These are phyloP conservation scores for Aldrovandia affinis DNA, from an alignment of 2,797 vertebrate species.

Conservation along the genomic window DNA sequence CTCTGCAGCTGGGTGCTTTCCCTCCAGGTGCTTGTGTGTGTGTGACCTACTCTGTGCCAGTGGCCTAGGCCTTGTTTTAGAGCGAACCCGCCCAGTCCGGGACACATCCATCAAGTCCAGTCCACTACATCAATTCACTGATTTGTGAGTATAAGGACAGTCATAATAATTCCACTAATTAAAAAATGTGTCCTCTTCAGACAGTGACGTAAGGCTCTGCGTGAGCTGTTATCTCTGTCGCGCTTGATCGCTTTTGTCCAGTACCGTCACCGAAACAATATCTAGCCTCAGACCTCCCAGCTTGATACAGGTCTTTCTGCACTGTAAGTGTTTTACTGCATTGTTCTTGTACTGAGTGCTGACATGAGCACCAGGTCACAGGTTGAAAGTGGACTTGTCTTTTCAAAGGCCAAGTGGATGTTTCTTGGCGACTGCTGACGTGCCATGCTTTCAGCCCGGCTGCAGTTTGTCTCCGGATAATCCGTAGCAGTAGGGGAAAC, in stretches of 20 bases:
- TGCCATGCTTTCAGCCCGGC: not conserved
- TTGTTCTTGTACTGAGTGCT: not conserved
- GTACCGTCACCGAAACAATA: not conserved
- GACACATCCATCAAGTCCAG: not conserved
- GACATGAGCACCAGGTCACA: not conserved
- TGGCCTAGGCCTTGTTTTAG: not conserved
- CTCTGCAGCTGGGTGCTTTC: not conserved
- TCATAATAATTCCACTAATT: slow-evolving; percentile 45
- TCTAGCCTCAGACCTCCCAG: not conserved
- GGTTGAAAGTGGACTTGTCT: not conserved
- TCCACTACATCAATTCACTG: not conserved
- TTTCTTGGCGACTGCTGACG: not conserved
- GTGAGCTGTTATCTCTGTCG: not conserved
- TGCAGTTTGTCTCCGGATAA: slow-evolving; percentile 62
- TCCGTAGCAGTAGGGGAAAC: slow-evolving; percentile 46
- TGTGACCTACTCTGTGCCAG: not conserved
- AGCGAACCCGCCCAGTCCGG: not conserved
- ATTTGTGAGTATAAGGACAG: slow-evolving; percentile 6
- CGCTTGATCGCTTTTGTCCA: not conserved
- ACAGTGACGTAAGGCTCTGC: not conserved
- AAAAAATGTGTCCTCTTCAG: not conserved
- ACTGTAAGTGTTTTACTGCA: not conserved
- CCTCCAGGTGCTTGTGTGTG: not conserved
- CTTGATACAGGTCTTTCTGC: not conserved
- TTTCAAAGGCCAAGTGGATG: not conserved